Evolutionary conservation across 2,888 invertebrate genomes (phyloP).

Genomic region (Xanthorhoe designata): DNA sequence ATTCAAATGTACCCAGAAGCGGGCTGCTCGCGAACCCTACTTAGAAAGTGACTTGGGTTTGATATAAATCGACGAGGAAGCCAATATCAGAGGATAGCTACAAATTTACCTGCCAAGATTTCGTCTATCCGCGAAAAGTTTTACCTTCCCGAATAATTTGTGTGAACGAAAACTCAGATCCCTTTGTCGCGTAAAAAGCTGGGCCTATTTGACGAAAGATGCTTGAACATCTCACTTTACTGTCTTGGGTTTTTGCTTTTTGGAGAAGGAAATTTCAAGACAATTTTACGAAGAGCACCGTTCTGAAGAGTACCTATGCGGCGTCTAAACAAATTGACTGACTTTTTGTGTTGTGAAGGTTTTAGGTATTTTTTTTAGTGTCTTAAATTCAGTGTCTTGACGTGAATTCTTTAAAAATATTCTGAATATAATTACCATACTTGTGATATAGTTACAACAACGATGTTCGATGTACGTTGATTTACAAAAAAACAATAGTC

Average conservation of each 20-base stretch:
- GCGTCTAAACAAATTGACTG: not conserved
- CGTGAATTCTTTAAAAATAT: too few relatives aligned
- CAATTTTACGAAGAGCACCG: not conserved
- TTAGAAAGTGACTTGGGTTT: constrained; percentile 31
- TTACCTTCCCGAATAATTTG: constrained; percentile 23
- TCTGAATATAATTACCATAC: too few relatives aligned
- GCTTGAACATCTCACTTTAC: constrained; percentile 9
- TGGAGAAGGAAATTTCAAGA: not conserved
- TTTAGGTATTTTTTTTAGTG: not conserved
- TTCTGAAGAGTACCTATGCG: not conserved
- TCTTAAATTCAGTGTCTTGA: not conserved
- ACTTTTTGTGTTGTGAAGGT: not conserved
- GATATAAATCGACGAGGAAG: constrained; percentile 30
- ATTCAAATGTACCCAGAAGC: constrained; percentile 42
- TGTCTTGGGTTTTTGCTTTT: not conserved
- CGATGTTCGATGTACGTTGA: too few relatives aligned
- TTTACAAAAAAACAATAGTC: too few relatives aligned
- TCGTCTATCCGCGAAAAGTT: constrained; percentile 26
- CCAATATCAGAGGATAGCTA: constrained; percentile 26
- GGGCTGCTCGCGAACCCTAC: constrained; percentile 32
- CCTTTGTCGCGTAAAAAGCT: constrained; percentile 15
- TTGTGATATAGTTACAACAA: too few relatives aligned
- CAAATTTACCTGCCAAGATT: constrained; percentile 29
- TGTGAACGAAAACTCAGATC: constrained; percentile 8
- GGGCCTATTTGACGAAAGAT: constrained; percentile 5